Evolutionary conservation across 1,140 invertebrate species (phyloP).

Genomic region (Trinorchestia longiramus): DNA sequence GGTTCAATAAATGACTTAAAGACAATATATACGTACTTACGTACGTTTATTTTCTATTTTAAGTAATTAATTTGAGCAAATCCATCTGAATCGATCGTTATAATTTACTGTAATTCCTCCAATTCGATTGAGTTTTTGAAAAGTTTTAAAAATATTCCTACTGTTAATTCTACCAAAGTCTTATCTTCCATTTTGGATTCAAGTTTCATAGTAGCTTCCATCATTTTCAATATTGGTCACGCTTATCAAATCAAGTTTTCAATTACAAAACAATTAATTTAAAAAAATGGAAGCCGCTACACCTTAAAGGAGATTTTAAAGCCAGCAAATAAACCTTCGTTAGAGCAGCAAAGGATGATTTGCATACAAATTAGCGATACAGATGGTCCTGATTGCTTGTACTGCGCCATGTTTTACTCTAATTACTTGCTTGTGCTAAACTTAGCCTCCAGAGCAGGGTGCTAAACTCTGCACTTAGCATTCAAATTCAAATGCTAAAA

Average conservation of each 20-base stretch:
- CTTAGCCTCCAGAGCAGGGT: neutral
- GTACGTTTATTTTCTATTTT: neutral
- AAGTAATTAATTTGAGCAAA: neutral
- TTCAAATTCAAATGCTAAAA: neutral
- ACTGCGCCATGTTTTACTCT: neutral
- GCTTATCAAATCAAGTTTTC: neutral
- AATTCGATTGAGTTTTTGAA: neutral
- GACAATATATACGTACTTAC: neutral
- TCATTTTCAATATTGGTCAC: neutral
- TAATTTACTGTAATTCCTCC: neutral
- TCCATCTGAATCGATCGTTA: neutral
- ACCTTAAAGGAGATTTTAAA: neutral
- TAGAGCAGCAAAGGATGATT: neutral
- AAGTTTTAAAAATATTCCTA: neutral
- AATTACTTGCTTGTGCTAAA: neutral
- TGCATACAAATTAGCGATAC: neutral
- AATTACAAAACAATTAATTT: neutral
- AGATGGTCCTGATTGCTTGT: neutral
- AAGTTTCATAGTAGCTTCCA: neutral
- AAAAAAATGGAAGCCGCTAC: neutral
- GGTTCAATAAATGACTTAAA: neutral
- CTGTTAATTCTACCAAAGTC: too few species aligned
- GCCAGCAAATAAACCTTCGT: neutral
- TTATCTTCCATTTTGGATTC: neutral
- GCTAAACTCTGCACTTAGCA: neutral